Evolutionary conservation across 2,797 vertebrate species (phyloP), one percentile per base, ranked within the genome.

Genomic region (Poecilia gillii): DNA sequence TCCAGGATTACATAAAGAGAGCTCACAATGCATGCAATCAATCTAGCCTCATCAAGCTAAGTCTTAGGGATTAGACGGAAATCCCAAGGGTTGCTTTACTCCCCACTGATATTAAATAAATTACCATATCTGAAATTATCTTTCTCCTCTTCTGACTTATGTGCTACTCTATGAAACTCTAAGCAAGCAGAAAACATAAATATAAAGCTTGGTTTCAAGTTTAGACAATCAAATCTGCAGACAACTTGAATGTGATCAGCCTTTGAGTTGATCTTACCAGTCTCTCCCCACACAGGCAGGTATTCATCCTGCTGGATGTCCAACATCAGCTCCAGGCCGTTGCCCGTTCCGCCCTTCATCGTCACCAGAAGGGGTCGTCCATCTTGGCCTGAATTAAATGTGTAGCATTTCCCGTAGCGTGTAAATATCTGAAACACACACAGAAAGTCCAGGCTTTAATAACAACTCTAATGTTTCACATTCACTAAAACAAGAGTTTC

Each of bases 221-320:
- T 78, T 43, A 81, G 55, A 75, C 59, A 31, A 74, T 81, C 41
- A 80, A 64, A 80, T 70, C 5, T 76, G 39, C 13, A 62, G 25
- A 72, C 78, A 77, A 70, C 78, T 76, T 0, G 20, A 62, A 2
- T 81, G 74, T 51, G 57, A 66, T 70, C 36, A 59, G 33, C 76
- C 20, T 20, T 74, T 0, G 14, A 79, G 49, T 31, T 81, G 70
- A 75, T 8, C 93, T 92, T 84, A 95, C 94, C 94, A 3, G 94
- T 95, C 79, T 99, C 98, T 82, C 98, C 98, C 98, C 98, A 99
- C 1, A 99, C 97, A 0, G 98, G 98, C 90, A 99, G 94, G 90
- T 99, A 99, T 90, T 99, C 98, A 6, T 99, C 98, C 92, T 99
- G 98, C 92, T 99, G 98, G 84, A 99, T 99, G 86, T 99, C 99